Evolutionary conservation across 2,797 vertebrate genomes (phyloP), one percentile per base, ranked within the genome.

Genomic region (Helicolenus hilgendorfi): DNA sequence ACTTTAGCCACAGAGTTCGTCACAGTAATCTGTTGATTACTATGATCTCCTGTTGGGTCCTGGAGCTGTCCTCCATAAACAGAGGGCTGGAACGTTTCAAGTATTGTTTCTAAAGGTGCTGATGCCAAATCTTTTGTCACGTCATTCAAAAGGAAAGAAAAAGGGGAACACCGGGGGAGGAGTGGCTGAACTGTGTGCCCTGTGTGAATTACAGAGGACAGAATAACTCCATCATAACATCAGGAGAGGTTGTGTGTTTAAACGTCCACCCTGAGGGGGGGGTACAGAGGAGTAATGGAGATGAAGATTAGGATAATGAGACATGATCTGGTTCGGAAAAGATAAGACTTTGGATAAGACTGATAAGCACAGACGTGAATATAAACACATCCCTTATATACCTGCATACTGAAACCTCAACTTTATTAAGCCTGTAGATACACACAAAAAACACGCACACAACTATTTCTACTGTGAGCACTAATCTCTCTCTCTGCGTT

Each of bases 181-280:
- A 89, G 89, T 63, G 89, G 58, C 77, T 93, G 88, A 94, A 89
- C 89, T 84, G 77, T 85, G 83, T 4, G 18, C 59, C 84, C 86
- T 71, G 31, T 60, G 85, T 83, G 81, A 96, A 93, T 95, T 93
- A 94, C 22, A 94, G 89, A 94, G 56, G 75, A 92, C 72, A 85
- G 67, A 86, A 89, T 82, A 79, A 82, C 87, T 92, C 80, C 80
- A 90, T 92, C 89, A 79, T 91, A 81, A 86, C 67, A 90, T 90
- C 85, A 90, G 89, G 72, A 85, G 79, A 59, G 26, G 29, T 35
- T 84, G 29, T 58, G 62, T 56, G 53, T 87, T 83, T 86, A 63
- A 92, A 86, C 36, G 73, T 91, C 85, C 79, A 67, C 75, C 88
- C 83, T 70, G 71, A 87, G 85, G 84, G 72, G 76, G 26, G 75